Evolutionary conservation across 2,797 vertebrate species (phyloP), one percentile per base, ranked within the genome.

Genomic region (Tadarida brasiliensis): DNA sequence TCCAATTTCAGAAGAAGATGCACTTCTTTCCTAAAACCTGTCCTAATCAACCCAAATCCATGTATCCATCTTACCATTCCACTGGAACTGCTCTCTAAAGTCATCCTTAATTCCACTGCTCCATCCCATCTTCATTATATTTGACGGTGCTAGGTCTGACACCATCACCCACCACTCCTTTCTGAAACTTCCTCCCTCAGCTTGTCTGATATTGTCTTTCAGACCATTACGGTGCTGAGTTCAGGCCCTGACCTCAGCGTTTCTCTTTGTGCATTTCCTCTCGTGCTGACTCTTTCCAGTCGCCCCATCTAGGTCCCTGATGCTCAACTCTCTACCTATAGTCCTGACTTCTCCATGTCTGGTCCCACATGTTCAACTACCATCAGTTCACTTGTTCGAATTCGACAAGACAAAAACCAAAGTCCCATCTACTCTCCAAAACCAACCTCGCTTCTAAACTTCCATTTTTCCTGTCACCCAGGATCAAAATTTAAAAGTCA

Each of bases 371-470:
- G 68, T 78, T 51, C 51, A 35, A 56, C n/a, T 76, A 73, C 59
- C 80, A 67, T 14, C 61, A 57, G 57, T 71, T 88, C 15, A 63
- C 22, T 61, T 76, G 24, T 81, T 87, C 81, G 76, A 47, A 87
- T 54, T 56, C 7, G 1, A 80, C 57, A 73, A 5, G 15, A 86
- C 22, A 80, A 86, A 90, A 59, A 82, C 47, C 24, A 30, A 90
- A 76, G 63, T 84, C 51, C 49, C n/a, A 73, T 30, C 61, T 86
- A 86, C 30, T 90, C 76, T 90, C 35, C 76, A 84, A 92, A 88
- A 51, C 15, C 70, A 83, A 51, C 26, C 28, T 57, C 33, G 68
- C 33, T 80, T 74, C 65, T 87, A 76, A 77, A 92, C 85, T 92
- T 86, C 30, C 61, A n/a, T 63, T 70, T 92, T 70, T 82, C 33